A percentile compares a stretch with the other conserved stretches of the same genome.
These are phyloP conservation scores for Pandion haliaetus DNA, from an alignment of 2,113 vertebrate genomes.

Conservation along the genomic window DNA sequence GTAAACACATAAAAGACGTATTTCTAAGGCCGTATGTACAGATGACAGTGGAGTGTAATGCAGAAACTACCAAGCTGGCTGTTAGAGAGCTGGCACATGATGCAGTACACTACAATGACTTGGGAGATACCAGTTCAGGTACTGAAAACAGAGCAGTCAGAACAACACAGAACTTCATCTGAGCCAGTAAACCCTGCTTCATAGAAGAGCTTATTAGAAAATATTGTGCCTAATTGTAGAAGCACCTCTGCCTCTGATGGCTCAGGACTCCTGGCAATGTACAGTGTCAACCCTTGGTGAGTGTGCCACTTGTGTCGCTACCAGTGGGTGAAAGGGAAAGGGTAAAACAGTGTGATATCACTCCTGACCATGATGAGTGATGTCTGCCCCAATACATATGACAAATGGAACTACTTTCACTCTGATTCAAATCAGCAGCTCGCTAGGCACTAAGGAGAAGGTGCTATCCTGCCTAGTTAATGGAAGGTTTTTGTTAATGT, in stretches of 20 bases:
- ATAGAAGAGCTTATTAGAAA: not conserved
- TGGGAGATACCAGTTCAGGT: not conserved
- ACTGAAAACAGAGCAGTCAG: not conserved
- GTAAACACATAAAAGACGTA: not conserved
- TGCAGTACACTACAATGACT: not conserved
- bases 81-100: not conserved
- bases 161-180: not conserved
- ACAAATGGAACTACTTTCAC: not conserved
- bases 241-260: not conserved
- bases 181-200: not conserved
- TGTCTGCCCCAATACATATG: not conserved
- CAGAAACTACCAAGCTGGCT: not conserved
- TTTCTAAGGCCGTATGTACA: not conserved
- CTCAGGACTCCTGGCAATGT: not conserved
- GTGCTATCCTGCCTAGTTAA: not conserved
- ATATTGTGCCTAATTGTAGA: not conserved
- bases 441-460: not conserved
- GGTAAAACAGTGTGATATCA: not conserved
- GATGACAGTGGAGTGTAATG: not conserved
- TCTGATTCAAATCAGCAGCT: not conserved
- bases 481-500: not conserved
- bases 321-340: not conserved
- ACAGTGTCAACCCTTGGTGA: not conserved
- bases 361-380: not conserved
- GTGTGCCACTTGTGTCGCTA: not conserved